Base-by-base conservation (phyloP, 2,888 invertebrate genomes). In the Mesorhabditis spiculigera region DNA sequence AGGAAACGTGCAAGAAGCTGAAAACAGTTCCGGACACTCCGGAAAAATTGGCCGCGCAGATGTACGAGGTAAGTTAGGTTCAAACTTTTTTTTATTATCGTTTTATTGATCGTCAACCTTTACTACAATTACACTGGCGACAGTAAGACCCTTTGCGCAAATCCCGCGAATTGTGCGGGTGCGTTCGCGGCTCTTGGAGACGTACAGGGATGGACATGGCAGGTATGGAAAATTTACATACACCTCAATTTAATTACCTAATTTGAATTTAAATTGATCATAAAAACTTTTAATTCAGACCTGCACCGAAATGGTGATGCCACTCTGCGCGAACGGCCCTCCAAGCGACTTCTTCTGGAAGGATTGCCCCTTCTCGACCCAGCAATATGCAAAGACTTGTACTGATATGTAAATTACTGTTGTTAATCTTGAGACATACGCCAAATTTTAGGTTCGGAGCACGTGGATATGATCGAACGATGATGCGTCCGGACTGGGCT, bases 251-350 rank as follows among this genome's bases (percentile, higher is more conserved):
- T 43, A 4, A 3, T 4, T 28, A 3, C 4, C 28, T 13, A 63
- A 16, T 63, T 63, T 63, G 3, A 63, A 41, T 10, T 13, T 63
- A 3, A n/a, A n/a, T 63, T 63, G 1, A n/a, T n/a, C n/a, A n/a
- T n/a, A n/a, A n/a, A n/a, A n/a, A n/a, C n/a, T n/a, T n/a, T n/a
- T 8, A 28, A 45, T 28, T n/a, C 10, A 94, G 91, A 90, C 92
- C 0, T 97, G 97, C 86, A 94, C 94, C 43, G 96, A 98, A 87
- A 94, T 97, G 92, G 91, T 95, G 72, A 94, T 95, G 93, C 96
- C 96, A 0, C 91, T 92, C 89, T 96, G 96, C 87, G 88, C 90
- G 6, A 90, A 90, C 76, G 92, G 91, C 6, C 73, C 75, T n/a
- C 84, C 84, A 10, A 78, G 75, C 67, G 84, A 84, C 71, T 80